Percentiles rank a stretch among this genome's conserved stretches.
phyloP scores from a whole-genome alignment of 2,797 vertebrate species.

The Fratercula arctica region DNA sequence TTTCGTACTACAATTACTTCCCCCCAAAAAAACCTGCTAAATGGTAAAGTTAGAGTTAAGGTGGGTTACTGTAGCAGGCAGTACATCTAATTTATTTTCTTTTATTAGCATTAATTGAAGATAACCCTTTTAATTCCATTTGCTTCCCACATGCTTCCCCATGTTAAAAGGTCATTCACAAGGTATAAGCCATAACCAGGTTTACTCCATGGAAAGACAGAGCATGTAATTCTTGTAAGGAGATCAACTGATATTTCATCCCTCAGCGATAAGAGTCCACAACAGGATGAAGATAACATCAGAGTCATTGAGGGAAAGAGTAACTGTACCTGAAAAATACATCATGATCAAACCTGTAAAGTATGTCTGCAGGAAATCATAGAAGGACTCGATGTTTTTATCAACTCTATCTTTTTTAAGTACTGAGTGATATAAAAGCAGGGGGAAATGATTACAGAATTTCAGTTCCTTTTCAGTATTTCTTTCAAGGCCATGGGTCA shows the following conservation, averaged over 20 bases:
- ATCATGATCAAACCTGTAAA: constrained; percentile 47
- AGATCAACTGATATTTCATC: constrained; percentile 46
- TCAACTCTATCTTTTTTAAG: constrained; percentile 37
- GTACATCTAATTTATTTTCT: not conserved
- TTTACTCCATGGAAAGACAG: not conserved
- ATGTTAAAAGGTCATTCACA: constrained; percentile 20
- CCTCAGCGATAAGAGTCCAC: not conserved
- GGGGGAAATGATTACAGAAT: constrained; percentile 32
- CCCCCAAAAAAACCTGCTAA: not conserved
- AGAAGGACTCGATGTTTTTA: constrained; percentile 46
- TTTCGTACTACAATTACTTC: not conserved
- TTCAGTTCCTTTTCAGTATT: constrained; percentile 11
- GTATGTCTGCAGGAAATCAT: constrained; percentile 49
- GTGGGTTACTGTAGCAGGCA: not conserved
- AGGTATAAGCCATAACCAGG: not conserved
- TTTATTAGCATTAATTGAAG: not conserved
- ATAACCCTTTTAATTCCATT: not conserved
- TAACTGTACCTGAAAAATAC: constrained; percentile 51
- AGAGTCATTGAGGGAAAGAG: not conserved
- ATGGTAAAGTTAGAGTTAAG: not conserved
- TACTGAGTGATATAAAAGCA: constrained; percentile 9
- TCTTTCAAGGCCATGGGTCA: constrained; percentile 25
- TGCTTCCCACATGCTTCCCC: not conserved
- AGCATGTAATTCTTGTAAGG: constrained; percentile 48
- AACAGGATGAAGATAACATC: constrained; percentile 60